Evolutionary conservation across 2,113 vertebrate genomes (phyloP).

Genomic region (Neogobius melanostomus): DNA sequence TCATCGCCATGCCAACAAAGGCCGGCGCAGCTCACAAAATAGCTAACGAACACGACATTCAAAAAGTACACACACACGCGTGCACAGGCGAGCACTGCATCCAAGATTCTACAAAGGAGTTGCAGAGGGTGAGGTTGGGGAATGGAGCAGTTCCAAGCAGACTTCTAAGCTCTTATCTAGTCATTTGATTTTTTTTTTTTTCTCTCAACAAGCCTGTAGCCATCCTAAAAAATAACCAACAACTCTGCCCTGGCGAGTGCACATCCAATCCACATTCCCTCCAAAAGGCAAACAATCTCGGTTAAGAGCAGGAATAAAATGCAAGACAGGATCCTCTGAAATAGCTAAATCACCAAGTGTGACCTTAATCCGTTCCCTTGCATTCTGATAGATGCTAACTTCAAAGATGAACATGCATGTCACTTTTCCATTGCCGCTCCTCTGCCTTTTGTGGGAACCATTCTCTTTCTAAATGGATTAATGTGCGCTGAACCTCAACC

Average conservation of each 20-base stretch:
- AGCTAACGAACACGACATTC: slow-evolving; percentile 45
- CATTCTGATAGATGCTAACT: slow-evolving; percentile 48
- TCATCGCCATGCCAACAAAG: slow-evolving; percentile 69
- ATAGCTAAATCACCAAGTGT: slow-evolving; percentile 35
- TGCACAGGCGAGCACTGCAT: slow-evolving; percentile 32
- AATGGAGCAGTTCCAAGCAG: slow-evolving; percentile 25
- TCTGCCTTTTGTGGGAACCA: slow-evolving; percentile 52
- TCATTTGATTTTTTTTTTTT: slow-evolving; percentile 16
- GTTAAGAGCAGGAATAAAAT: slow-evolving; percentile 26
- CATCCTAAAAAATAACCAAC: slow-evolving; percentile 1
- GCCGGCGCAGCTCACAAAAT: slow-evolving; percentile 66
- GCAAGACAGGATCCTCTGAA: slow-evolving; percentile 39
- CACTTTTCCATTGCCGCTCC: slow-evolving; percentile 38
- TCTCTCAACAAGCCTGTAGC: slow-evolving; percentile 5
- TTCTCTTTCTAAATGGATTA: slow-evolving; percentile 57
- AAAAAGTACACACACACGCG: slow-evolving; percentile 42
- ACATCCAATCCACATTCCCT: slow-evolving; percentile 24
- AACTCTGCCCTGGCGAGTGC: slow-evolving; percentile 8
- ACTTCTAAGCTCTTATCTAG: slow-evolving; percentile 3
- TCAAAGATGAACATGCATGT: slow-evolving; percentile 57
- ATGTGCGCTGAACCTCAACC: slow-evolving; percentile 45
- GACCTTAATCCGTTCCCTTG: slow-evolving; percentile 55
- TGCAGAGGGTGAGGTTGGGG: slow-evolving; percentile 32
- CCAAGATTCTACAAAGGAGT: slow-evolving; percentile 48
- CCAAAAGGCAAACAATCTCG: slow-evolving; percentile 11